Conservation (phyloP, 2,113 vertebrate species). For the Lophura nycthemera region DNA sequence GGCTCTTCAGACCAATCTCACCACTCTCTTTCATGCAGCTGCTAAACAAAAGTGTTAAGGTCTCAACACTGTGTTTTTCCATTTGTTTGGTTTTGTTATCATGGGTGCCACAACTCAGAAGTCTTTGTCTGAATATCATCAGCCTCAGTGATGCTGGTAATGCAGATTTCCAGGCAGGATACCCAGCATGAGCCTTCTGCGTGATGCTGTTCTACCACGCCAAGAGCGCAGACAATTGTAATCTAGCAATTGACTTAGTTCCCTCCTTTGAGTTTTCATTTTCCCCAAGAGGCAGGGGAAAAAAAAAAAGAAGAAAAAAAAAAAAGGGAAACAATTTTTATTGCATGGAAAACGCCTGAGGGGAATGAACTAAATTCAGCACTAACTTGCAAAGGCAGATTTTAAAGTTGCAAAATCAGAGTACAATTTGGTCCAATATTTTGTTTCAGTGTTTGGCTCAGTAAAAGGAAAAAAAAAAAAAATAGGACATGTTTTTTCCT, state of each 20-base stretch:
- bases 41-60: background rate
- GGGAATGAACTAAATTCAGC: constrained; percentile 47
- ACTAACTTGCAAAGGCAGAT: constrained; percentile 51
- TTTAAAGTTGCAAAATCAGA: constrained; percentile 64
- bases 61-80: constrained; percentile 2
- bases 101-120: background rate
- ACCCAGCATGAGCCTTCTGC: background rate
- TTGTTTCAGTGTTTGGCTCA: constrained; percentile 37
- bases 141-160: background rate
- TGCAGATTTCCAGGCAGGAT: constrained; percentile 37
- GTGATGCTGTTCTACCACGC: background rate
- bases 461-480: background rate
- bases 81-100: background rate
- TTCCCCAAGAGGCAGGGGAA: background rate
- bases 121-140: background rate
- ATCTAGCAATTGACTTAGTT: constrained; percentile 11
- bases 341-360: constrained; percentile 36
- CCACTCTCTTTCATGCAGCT: background rate
- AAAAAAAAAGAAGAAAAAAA: background rate
- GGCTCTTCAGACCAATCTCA: constrained; percentile 10
- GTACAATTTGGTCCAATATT: constrained; percentile 57
- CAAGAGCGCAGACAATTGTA: background rate
- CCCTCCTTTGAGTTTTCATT: background rate
- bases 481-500: constrained; percentile 51
- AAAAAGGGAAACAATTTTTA: background rate